phyloP scores from a whole-genome alignment of 1,140 invertebrate species.

The Hyles euphorbiae region DNA sequence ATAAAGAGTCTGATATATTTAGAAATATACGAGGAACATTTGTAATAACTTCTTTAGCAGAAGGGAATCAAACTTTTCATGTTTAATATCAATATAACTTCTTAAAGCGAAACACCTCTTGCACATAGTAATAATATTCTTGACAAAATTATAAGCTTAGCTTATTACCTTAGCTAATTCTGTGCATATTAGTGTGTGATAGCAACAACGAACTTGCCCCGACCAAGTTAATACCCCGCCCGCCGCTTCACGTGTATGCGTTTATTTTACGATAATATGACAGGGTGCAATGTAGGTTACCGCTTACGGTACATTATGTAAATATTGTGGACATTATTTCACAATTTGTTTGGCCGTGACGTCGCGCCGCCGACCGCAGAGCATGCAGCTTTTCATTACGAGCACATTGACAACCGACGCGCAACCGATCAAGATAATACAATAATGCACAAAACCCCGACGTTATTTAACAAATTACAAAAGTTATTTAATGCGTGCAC shows the following conservation, averaged over 20 bases:
- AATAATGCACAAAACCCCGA: slow-evolving; percentile 49
- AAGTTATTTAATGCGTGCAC: slow-evolving; percentile 16
- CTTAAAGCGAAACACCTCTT: too few relatives aligned
- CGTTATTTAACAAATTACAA: slow-evolving; percentile 33
- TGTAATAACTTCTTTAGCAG: too few relatives aligned
- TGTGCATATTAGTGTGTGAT: too few relatives aligned
- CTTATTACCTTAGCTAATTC: too few relatives aligned
- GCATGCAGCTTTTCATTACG: slow-evolving; percentile 46
- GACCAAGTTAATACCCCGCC: slow-evolving; percentile 10
- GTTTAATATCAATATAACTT: too few relatives aligned
- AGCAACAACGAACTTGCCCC: neutral
- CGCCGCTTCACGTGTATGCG: slow-evolving; percentile 14
- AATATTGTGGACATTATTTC: slow-evolving; percentile 31
- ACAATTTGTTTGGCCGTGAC: slow-evolving; percentile 31
- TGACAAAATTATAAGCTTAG: too few relatives aligned
- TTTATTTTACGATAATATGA: slow-evolving; percentile 26
- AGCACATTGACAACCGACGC: slow-evolving; percentile 49
- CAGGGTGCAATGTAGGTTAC: slow-evolving; percentile 18
- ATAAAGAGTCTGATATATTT: too few relatives aligned
- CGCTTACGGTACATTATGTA: slow-evolving; percentile 32
- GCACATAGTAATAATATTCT: too few relatives aligned
- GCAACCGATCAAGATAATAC: slow-evolving; percentile 47
- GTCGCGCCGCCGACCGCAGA: slow-evolving; percentile 39
- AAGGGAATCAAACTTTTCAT: too few relatives aligned
- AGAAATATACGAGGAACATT: too few relatives aligned